Evolutionary conservation across 2,888 invertebrate genomes (phyloP).

Genomic region (Cinara cedri): DNA sequence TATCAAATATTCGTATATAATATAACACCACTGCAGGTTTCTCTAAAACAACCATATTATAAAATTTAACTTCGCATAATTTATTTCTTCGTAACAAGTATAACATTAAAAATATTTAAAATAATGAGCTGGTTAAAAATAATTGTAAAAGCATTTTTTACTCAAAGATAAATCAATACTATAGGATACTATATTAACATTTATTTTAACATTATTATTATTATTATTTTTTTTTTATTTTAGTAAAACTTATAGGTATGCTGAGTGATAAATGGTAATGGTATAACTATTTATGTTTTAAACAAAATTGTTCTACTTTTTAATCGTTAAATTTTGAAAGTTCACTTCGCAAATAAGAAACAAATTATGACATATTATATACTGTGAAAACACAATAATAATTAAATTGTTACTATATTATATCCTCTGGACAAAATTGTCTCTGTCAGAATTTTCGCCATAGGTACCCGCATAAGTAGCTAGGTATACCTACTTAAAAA

Average conservation of each 20-base stretch:
- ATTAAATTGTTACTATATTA: neutral
- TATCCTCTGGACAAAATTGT: neutral
- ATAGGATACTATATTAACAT: neutral
- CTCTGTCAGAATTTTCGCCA: neutral
- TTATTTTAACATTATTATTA: no score
- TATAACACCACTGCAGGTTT: no score
- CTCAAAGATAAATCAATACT: neutral
- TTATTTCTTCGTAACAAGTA: neutral
- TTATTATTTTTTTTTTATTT: no score
- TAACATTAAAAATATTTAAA: neutral
- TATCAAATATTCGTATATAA: no score
- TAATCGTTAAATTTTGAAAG: neutral
- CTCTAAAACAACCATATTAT: no score
- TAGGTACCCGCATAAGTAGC: no score
- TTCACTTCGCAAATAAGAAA: neutral
- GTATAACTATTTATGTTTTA: no score
- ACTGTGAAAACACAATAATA: neutral
- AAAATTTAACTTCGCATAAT: neutral
- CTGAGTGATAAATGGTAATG: no score
- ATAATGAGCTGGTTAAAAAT: neutral
- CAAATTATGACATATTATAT: neutral
- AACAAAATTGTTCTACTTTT: neutral
- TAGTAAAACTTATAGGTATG: no score
- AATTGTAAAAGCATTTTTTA: neutral
- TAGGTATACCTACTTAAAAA: no score